Evolutionary conservation across 2,888 invertebrate species (phyloP).

Genomic region (Allophyes oxyacanthae): DNA sequence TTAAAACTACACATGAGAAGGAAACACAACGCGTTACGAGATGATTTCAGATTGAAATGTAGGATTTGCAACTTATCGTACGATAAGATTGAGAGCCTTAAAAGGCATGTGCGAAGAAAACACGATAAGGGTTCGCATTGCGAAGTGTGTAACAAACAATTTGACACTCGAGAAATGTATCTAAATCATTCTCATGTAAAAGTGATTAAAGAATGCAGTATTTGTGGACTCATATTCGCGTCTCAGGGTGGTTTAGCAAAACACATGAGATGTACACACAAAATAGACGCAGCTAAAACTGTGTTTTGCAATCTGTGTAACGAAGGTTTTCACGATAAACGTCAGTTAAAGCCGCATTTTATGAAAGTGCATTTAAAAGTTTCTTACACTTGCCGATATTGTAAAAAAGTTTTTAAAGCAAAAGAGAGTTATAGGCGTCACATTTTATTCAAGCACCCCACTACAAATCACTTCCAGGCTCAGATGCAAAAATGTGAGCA

Average conservation of each 20-base stretch:
- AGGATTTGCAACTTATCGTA: constrained; percentile 83
- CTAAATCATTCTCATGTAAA: constrained; percentile 79
- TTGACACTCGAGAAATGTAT: constrained; percentile 74
- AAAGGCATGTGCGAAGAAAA: constrained; percentile 80
- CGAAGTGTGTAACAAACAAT: constrained; percentile 79
- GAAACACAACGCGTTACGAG: constrained; percentile 79
- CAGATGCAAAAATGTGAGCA: constrained; percentile 76
- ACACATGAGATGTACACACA: constrained; percentile 80
- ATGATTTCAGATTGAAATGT: constrained; percentile 81
- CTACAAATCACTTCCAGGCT: constrained; percentile 34
- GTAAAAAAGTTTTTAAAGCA: constrained; percentile 78
- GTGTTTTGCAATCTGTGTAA: constrained; percentile 80
- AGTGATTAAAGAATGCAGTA: constrained; percentile 74
- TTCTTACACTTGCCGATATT: constrained; percentile 77
- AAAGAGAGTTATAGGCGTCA: constrained; percentile 82
- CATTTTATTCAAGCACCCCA: constrained; percentile 76
- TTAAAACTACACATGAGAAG: constrained; percentile 83
- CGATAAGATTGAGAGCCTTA: constrained; percentile 83
- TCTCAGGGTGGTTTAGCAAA: constrained; percentile 79
- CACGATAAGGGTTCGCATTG: constrained; percentile 78
- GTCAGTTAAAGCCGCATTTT: constrained; percentile 78
- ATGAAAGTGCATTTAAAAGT: constrained; percentile 81
- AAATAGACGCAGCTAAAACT: constrained; percentile 75
- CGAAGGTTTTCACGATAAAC: constrained; percentile 78
- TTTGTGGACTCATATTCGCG: constrained; percentile 82